Conservation (phyloP, 2,888 invertebrate genomes). For the Morpho helenor region DNA sequence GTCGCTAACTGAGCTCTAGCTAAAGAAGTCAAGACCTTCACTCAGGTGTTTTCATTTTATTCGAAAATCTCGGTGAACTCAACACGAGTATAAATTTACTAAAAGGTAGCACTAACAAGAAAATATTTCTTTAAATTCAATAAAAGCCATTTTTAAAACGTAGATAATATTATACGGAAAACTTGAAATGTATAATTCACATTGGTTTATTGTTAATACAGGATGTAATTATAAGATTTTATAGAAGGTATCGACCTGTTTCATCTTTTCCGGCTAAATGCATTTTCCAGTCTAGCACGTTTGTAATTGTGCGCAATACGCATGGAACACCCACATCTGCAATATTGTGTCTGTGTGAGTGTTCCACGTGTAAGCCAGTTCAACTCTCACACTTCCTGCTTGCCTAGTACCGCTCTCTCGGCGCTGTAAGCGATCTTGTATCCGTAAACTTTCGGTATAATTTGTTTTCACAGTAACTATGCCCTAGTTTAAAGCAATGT, state of each 20-base stretch:
- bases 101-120: slow-evolving; percentile 40
- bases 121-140: slow-evolving; percentile 36
- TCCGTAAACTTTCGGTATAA: slow-evolving; percentile 33
- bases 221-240: slow-evolving; percentile 12
- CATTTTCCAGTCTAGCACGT: slow-evolving; percentile 61
- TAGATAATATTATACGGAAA: no score
- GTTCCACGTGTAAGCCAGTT: slow-evolving; percentile 40
- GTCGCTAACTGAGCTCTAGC: slow-evolving; percentile 58
- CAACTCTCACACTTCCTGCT: slow-evolving; percentile 28
- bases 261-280: slow-evolving; percentile 60
- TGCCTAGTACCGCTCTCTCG: slow-evolving; percentile 37
- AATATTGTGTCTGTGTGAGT: slow-evolving; percentile 45
- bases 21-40: slow-evolving; percentile 60
- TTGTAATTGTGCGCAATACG: slow-evolving; percentile 42
- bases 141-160: slow-evolving; percentile 29
- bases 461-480: slow-evolving; percentile 30
- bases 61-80: slow-evolving; percentile 43
- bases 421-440: slow-evolving; percentile 43
- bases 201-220: neutral
- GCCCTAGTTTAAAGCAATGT: neutral
- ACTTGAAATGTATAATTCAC: no score
- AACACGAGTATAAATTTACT: slow-evolving; percentile 35
- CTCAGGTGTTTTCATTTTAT: slow-evolving; percentile 57
- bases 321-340: slow-evolving; percentile 29
- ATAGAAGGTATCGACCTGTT: slow-evolving; percentile 44